These are phyloP conservation scores for Phalanger gymnotis DNA, from an alignment of 2,797 vertebrate genomes.

Conservation along the genomic window DNA sequence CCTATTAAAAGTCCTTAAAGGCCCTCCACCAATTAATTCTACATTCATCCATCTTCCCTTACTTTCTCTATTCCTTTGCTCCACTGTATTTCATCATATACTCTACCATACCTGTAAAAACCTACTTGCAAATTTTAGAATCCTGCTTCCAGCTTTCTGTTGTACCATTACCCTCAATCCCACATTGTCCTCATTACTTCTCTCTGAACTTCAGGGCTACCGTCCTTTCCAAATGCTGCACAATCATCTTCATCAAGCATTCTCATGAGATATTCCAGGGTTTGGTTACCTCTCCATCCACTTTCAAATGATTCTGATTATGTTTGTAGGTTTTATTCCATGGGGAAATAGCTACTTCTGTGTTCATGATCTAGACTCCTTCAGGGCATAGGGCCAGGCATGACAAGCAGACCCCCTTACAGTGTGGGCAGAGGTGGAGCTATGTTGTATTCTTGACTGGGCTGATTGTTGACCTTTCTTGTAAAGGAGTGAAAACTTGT, in stretches of 20 bases:
- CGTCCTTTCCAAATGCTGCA: background rate
- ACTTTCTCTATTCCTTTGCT: background rate
- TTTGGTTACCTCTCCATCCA: background rate
- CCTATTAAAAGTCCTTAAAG: conserved; percentile 70
- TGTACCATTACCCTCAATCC: background rate
- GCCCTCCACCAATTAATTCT: conserved; percentile 53
- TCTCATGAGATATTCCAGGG: background rate
- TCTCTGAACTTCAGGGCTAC: background rate
- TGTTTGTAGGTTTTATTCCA: background rate
- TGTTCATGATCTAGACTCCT: background rate
- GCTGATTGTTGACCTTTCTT: background rate
- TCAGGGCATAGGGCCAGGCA: background rate
- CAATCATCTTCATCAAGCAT: background rate
- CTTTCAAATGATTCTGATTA: background rate
- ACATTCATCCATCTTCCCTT: background rate
- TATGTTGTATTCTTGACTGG: background rate
- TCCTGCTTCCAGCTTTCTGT: background rate
- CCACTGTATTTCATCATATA: background rate
- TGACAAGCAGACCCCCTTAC: background rate
- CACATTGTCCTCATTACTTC: background rate
- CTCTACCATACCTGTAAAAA: background rate
- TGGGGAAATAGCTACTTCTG: background rate
- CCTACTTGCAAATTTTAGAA: background rate
- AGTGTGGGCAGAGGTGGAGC: background rate
- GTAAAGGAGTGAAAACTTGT: background rate